Percentiles rank a stretch among this genome's conserved stretches.
These are phyloP conservation scores for Musca domestica DNA, from an alignment of 1,140 invertebrate species.

Conservation along the genomic window DNA sequence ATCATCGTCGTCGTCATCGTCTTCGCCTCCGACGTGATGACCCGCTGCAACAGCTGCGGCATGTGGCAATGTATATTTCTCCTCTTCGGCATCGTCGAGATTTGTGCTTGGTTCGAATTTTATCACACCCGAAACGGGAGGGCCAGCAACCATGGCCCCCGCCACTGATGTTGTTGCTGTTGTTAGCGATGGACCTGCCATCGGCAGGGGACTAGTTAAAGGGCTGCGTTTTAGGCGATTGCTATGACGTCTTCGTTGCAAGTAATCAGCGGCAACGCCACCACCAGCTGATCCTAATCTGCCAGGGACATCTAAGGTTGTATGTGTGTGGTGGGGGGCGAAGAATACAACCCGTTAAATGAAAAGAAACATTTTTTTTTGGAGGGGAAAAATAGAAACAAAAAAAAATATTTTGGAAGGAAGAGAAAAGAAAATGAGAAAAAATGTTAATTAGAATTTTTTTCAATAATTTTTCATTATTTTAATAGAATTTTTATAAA, in stretches of 20 bases:
- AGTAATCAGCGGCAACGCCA: conserved; percentile 13
- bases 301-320: not conserved
- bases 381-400: conserved; percentile 31
- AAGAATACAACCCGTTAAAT: conserved; percentile 1
- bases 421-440: conserved; percentile 29
- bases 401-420: too few species aligned
- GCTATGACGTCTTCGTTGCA: conserved; percentile 29
- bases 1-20: conserved; percentile 28
- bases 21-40: conserved; percentile 27
- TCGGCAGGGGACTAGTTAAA: conserved; percentile 39
- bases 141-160: too few species aligned
- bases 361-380: too few species aligned
- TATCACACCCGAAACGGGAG: conserved; percentile 29
- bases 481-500: not conserved
- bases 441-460: conserved; percentile 12
- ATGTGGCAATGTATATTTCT: not conserved
- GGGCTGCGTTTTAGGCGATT: conserved; percentile 43
- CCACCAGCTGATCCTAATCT: too few species aligned
- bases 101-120: conserved; percentile 38
- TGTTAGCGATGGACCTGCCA: conserved; percentile 20
- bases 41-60: conserved; percentile 23
- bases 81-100: conserved; percentile 8
- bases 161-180: not conserved
- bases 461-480: not conserved
- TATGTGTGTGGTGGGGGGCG: too few species aligned